phyloP scores from a whole-genome alignment of 2,888 invertebrate species.

The Rhagophthalmus giganteus region DNA sequence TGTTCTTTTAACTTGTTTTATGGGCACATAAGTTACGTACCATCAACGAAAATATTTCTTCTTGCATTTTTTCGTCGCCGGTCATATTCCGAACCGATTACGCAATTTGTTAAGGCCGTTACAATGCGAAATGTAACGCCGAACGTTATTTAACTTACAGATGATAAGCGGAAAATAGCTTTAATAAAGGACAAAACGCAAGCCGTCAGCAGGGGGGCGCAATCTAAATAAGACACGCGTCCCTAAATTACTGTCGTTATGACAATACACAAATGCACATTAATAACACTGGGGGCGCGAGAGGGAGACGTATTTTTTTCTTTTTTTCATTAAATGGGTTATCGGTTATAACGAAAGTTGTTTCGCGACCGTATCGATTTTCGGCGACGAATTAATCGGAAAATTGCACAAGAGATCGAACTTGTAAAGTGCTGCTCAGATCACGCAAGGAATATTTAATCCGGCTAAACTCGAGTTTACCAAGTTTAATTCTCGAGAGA shows the following conservation, averaged over 20 bases:
- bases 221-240: conserved; percentile 36
- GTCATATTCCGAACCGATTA: too few species aligned
- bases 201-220: conserved; percentile 20
- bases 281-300: conserved; percentile 33
- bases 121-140: background rate
- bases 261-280: conserved; percentile 35
- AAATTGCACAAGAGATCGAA: conserved; percentile 11
- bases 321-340: conserved; percentile 21
- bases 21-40: too few species aligned
- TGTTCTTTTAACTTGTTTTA: too few species aligned
- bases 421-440: conserved; percentile 16
- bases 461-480: conserved; percentile 28
- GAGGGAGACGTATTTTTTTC: too few species aligned
- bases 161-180: conserved; percentile 25
- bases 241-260: conserved; percentile 41
- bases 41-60: too few species aligned
- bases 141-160: background rate
- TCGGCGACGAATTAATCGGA: conserved; percentile 12
- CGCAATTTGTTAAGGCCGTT: too few species aligned
- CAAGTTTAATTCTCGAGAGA: conserved; percentile 39
- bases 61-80: too few species aligned
- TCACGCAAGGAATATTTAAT: conserved; percentile 31
- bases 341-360: conserved; percentile 13
- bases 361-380: conserved; percentile 2
- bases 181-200: conserved; percentile 30